Evolutionary conservation across 2,113 vertebrate species (phyloP).

Genomic region (Sturnus vulgaris): DNA sequence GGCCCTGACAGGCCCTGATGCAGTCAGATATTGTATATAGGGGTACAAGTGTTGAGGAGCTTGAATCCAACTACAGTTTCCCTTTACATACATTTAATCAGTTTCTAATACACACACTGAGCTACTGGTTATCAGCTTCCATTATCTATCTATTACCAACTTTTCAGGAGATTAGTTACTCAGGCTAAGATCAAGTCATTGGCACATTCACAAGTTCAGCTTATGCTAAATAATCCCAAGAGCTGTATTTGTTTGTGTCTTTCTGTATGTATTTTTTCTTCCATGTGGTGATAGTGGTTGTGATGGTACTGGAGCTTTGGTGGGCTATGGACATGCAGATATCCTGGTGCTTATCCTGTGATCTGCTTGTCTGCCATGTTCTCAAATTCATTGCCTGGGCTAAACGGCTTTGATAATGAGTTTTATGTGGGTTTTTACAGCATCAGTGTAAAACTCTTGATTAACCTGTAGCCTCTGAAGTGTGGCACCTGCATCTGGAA

Average conservation of each 20-base stretch:
- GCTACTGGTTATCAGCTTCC: background rate
- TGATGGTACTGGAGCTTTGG: background rate
- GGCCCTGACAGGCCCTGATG: background rate
- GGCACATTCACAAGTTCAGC: background rate
- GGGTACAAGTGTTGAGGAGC: background rate
- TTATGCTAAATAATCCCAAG: background rate
- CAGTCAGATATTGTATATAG: background rate
- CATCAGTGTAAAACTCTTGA: background rate
- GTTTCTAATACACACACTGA: background rate
- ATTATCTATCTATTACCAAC: background rate
- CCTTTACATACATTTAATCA: background rate
- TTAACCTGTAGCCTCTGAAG: background rate
- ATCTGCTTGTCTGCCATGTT: background rate
- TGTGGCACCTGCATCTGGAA: background rate
- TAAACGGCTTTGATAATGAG: background rate
- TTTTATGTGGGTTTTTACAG: background rate
- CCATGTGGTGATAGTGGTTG: background rate
- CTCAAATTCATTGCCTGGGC: background rate
- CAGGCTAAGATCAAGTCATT: background rate
- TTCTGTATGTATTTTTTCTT: background rate
- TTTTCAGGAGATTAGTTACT: background rate
- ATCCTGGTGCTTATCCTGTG: background rate
- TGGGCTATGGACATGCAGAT: background rate
- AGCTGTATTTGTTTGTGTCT: background rate
- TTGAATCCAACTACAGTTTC: background rate